Conservation (phyloP, 1,140 invertebrate species). For the Ganaspis sp. region DNA sequence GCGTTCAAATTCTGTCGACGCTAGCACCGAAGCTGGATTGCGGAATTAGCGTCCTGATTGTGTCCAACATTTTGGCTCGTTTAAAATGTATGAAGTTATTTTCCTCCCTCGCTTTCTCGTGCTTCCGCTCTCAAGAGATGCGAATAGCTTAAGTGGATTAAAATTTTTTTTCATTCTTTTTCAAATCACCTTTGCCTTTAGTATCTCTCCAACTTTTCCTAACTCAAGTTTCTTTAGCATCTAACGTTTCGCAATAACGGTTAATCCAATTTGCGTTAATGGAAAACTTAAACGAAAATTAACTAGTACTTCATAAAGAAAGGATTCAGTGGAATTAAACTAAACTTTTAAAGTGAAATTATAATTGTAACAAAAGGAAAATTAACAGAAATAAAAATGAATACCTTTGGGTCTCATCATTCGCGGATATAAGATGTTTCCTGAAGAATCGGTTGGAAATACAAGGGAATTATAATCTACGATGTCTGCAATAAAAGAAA, state of each 20-base stretch:
- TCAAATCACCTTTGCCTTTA: not conserved
- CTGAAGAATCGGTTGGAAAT: constrained; percentile 87
- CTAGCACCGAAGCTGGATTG: constrained; percentile 33
- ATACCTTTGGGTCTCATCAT: constrained; percentile 86
- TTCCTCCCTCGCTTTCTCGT: not conserved
- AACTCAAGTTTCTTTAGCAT: not conserved
- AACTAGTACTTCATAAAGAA: not conserved
- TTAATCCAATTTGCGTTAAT: not conserved
- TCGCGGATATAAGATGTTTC: constrained; percentile 83
- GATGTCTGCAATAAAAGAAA: constrained; percentile 82
- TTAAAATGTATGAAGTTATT: constrained; percentile 50
- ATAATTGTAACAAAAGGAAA: not conserved
- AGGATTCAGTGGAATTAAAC: not conserved
- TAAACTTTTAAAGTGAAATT: not conserved
- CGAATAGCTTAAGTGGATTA: constrained; percentile 29
- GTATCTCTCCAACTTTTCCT: not conserved
- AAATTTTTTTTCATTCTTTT: not conserved
- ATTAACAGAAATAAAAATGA: constrained; percentile 49
- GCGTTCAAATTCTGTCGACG: not conserved
- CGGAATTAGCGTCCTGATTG: constrained; percentile 52
- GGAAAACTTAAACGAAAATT: not conserved
- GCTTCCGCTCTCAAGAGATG: constrained; percentile 3
- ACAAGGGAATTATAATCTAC: constrained; percentile 86
- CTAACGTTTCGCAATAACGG: not conserved
- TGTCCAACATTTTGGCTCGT: constrained; percentile 52